These are phyloP conservation scores for Bellardia bayeri DNA, from an alignment of 2,888 invertebrate genomes.

Conservation along the genomic window DNA sequence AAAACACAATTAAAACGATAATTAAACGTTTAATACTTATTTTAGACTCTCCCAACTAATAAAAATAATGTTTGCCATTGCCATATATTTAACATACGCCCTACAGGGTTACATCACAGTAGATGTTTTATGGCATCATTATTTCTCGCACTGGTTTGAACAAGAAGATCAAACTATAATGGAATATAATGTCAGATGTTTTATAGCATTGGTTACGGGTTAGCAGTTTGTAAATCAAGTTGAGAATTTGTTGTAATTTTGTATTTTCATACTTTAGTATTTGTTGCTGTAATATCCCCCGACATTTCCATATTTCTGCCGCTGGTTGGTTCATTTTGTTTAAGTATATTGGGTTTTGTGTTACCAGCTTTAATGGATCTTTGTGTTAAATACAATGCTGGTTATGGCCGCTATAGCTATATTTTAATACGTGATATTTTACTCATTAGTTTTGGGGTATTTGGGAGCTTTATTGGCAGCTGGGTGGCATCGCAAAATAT, in stretches of 20 bases:
- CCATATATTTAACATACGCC: constrained; percentile 96
- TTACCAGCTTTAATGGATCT: constrained; percentile 95
- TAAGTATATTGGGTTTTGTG: constrained; percentile 94
- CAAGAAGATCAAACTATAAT: constrained; percentile 54
- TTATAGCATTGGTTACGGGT: constrained; percentile 88
- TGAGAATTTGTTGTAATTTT: neutral
- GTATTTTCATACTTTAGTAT: constrained; percentile 65
- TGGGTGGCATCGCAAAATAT: constrained; percentile 56
- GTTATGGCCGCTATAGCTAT: constrained; percentile 75
- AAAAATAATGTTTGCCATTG: constrained; percentile 91
- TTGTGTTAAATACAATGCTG: constrained; percentile 87
- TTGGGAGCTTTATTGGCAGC: constrained; percentile 65
- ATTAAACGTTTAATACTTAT: constrained; percentile 68
- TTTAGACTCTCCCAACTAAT: constrained; percentile 90
- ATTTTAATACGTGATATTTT: constrained; percentile 65
- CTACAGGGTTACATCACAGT: constrained; percentile 98
- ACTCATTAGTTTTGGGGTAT: constrained; percentile 66
- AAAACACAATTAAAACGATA: no score
- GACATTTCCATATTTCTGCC: constrained; percentile 95
- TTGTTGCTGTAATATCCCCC: constrained; percentile 90
- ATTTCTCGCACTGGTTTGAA: constrained; percentile 73
- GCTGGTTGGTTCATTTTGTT: constrained; percentile 94
- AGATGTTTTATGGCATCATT: constrained; percentile 92
- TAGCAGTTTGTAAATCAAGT: constrained; percentile 77
- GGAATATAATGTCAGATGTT: constrained; percentile 90